Conservation (phyloP, 30 jellyfish, hydroid and myxozoan genomes). For the Turritopsis rubra region DNA sequence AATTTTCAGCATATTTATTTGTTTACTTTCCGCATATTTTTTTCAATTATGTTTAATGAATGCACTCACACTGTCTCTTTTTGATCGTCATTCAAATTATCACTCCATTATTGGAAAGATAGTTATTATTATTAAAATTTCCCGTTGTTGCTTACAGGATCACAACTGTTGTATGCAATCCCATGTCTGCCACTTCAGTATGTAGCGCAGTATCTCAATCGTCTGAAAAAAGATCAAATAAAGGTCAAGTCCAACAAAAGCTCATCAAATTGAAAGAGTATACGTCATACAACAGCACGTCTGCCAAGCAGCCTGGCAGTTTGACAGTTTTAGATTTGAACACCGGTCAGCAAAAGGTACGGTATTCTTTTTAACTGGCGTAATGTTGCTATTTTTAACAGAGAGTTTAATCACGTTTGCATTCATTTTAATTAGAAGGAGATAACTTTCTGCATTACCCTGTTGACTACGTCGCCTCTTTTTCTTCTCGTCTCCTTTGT, state of each 20-base stretch:
- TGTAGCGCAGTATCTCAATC: conserved; percentile 13
- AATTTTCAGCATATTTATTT: no score
- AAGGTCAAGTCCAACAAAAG: not conserved
- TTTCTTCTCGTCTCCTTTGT: no score
- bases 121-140: not conserved
- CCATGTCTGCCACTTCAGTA: conserved; percentile 23
- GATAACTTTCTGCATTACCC: no score
- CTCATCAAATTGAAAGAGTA: conserved; percentile 16
- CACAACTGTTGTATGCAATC: conserved; percentile 14
- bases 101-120: not conserved
- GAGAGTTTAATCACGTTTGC: no score
- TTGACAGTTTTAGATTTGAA: conserved; percentile 25
- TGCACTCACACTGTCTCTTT: no score
- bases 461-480: no score
- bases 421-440: no score
- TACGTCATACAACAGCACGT: conserved; percentile 8
- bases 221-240: not conserved
- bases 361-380: not conserved
- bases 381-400: no score
- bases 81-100: no score
- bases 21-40: no score
- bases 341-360: conserved; percentile 25
- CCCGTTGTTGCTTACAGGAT: conserved; percentile 4
- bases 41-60: no score
- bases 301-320: not conserved